Percentiles rank a stretch among this genome's conserved stretches.
Conservation (phyloP, 2,888 invertebrate species). For the Drosophila greeni region DNA sequence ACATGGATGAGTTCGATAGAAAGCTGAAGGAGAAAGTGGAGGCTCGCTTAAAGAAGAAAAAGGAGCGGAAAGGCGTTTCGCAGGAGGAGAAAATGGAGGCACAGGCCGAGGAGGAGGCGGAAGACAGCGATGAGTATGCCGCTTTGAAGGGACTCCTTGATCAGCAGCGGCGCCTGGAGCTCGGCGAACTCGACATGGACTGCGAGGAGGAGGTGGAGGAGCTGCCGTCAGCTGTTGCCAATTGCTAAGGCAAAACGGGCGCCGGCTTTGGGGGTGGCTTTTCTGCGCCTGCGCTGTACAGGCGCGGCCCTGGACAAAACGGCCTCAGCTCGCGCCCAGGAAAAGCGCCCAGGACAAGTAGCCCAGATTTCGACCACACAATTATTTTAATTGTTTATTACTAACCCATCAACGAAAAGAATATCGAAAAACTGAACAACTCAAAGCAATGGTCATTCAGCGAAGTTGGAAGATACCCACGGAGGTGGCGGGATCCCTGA, state of each 20-base stretch:
- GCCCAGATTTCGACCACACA: conserved; percentile 9
- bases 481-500: conserved; percentile 65
- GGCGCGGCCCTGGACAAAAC: conserved; percentile 39
- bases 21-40: conserved; percentile 62
- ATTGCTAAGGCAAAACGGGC: conserved; percentile 7
- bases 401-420: not conserved
- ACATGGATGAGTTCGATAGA: conserved; percentile 80
- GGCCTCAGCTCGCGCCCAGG: conserved; percentile 43
- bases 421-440: not conserved
- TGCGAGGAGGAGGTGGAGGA: conserved; percentile 28
- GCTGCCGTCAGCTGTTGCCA: conserved; percentile 13
- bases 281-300: conserved; percentile 41
- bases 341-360: conserved; percentile 25
- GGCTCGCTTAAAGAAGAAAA: conserved; percentile 25
- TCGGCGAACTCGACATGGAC: conserved; percentile 65
- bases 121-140: conserved; percentile 51
- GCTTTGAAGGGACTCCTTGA: conserved; percentile 54
- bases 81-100: conserved; percentile 2
- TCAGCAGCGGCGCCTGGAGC: conserved; percentile 57
- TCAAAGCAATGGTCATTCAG: conserved; percentile 77
- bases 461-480: conserved; percentile 78
- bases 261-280: conserved; percentile 31
- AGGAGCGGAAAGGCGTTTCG: not conserved
- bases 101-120: conserved; percentile 35
- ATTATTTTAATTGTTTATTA: conserved; percentile 11